Evolutionary conservation across 2,113 vertebrate species (phyloP).

Genomic region (Dipodomys ordii): DNA sequence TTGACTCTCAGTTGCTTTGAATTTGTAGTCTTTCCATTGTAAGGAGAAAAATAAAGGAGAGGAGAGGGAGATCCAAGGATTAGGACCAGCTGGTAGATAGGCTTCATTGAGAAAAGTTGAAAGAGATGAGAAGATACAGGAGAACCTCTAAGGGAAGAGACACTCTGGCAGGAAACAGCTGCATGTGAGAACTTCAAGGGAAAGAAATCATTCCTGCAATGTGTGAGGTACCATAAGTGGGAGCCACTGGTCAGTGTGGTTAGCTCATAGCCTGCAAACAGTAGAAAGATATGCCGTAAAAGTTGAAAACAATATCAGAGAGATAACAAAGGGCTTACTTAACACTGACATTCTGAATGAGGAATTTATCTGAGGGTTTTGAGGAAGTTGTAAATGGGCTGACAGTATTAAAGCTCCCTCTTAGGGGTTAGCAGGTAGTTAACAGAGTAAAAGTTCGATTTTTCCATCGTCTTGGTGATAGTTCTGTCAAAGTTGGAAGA

Average conservation of each 20-base stretch:
- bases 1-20: not conserved
- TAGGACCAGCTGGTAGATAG: not conserved
- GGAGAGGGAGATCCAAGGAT: not conserved
- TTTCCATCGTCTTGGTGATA: not conserved
- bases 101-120: not conserved
- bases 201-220: not conserved
- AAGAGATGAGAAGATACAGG: not conserved
- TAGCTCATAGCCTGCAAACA: not conserved
- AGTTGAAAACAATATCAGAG: not conserved
- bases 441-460: not conserved
- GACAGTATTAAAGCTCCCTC: constrained; percentile 38
- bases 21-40: too few species aligned
- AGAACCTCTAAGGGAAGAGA: not conserved
- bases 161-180: not conserved
- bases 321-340: not conserved
- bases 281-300: not conserved
- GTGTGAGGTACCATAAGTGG: not conserved
- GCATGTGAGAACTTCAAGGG: not conserved
- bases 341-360: constrained; percentile 51
- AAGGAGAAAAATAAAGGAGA: not conserved
- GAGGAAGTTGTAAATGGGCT: constrained; percentile 33
- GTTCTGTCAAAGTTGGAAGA: not conserved
- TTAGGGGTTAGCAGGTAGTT: not conserved
- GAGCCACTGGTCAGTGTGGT: not conserved
- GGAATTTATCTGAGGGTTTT: constrained; percentile 30